Conservation (phyloP, 2,888 invertebrate genomes). For the Drosophila setosimentum region DNA sequence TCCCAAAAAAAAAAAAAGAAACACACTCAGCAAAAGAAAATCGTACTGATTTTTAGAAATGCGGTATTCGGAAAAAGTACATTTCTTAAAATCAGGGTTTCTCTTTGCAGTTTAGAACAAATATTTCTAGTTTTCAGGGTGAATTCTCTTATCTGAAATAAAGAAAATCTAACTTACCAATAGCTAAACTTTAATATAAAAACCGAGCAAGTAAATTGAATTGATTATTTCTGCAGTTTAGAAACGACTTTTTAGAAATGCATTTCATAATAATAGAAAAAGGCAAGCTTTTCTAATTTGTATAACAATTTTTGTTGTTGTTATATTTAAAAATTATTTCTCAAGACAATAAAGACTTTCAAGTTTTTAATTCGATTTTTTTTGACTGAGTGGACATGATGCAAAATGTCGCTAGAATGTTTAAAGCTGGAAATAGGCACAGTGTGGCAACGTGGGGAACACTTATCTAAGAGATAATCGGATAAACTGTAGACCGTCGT, state of each 20-base stretch:
- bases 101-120: too few species aligned
- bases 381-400: background rate
- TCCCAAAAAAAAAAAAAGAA: background rate
- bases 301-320: background rate
- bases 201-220: background rate
- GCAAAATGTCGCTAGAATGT: constrained; percentile 23
- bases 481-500: constrained; percentile 19
- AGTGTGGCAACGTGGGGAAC: constrained; percentile 24
- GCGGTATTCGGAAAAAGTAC: background rate
- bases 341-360: background rate
- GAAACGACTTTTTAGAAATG: background rate
- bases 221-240: background rate
- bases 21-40: background rate
- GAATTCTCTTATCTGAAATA: background rate
- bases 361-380: background rate
- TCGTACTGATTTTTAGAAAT: background rate
- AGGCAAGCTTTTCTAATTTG: background rate
- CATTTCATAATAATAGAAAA: background rate
- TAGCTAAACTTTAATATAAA: background rate
- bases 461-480: constrained; percentile 9
- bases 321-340: background rate
- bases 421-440: constrained; percentile 22
- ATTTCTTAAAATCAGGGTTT: background rate
- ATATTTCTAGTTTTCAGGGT: too few species aligned
- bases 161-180: background rate